Conservation (phyloP, 1,140 invertebrate genomes). For the Cyphomyrmex costatus region DNA sequence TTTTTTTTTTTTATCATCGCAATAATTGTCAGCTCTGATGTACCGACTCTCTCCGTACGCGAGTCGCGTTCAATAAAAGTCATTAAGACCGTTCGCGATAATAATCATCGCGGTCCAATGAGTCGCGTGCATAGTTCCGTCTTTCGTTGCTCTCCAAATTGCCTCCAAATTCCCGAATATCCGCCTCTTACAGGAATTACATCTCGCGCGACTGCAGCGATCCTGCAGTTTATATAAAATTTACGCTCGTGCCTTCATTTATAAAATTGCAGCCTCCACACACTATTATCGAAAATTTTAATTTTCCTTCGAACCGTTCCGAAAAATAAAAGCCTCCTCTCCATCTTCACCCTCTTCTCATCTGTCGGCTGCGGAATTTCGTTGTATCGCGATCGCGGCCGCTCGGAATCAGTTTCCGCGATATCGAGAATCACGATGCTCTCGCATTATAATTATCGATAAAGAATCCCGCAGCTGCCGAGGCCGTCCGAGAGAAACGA, state of each 20-base stretch:
- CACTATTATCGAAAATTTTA: not conserved
- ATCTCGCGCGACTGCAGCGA: not conserved
- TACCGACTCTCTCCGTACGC: not conserved
- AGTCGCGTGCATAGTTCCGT: conserved; percentile 36
- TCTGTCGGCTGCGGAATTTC: not conserved
- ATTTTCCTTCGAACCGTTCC: not conserved
- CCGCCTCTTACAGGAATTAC: conserved; percentile 19
- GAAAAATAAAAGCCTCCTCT: not conserved
- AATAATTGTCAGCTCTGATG: conserved; percentile 42
- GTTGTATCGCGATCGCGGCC: not conserved
- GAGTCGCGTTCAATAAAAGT: conserved; percentile 38
- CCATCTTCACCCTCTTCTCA: too few relatives aligned
- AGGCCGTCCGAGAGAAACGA: conserved; percentile 7
- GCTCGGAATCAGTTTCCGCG: conserved; percentile 33
- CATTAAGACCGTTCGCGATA: conserved; percentile 9
- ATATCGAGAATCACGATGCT: conserved; percentile 19
- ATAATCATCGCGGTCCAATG: conserved; percentile 25
- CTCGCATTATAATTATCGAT: conserved; percentile 45
- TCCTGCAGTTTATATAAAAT: not conserved
- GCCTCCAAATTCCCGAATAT: conserved; percentile 20
- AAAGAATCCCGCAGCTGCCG: conserved; percentile 47
- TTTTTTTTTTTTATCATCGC: not conserved
- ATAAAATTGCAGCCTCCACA: not conserved
- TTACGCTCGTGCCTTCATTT: too few relatives aligned
- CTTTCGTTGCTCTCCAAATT: conserved; percentile 40